Percentiles rank a stretch among this genome's conserved stretches.
Evolutionary conservation across 2,888 invertebrate species (phyloP).

Genomic region (Cataglyphis albicans): DNA sequence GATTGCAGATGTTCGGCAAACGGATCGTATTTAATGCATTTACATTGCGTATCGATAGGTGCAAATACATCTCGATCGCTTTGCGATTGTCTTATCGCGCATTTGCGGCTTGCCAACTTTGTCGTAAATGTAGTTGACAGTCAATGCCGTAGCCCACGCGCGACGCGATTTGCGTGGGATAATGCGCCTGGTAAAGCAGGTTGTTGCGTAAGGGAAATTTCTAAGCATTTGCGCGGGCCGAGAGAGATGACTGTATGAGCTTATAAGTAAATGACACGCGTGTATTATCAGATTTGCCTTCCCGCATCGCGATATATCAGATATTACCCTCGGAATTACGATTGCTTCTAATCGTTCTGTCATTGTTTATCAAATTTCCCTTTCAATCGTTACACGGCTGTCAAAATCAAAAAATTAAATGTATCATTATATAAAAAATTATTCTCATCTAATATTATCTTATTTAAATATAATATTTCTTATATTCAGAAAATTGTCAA

Average conservation of each 20-base stretch:
- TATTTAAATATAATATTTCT: background rate
- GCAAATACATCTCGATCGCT: constrained; percentile 6
- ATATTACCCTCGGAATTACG: background rate
- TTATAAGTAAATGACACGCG: constrained; percentile 57
- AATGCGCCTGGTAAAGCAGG: constrained; percentile 75
- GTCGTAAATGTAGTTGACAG: constrained; percentile 72
- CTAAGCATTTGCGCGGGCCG: constrained; percentile 63
- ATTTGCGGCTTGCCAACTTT: constrained; percentile 61
- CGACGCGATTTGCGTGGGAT: constrained; percentile 75
- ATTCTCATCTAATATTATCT: background rate
- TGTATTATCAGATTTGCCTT: constrained; percentile 41
- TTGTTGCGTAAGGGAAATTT: constrained; percentile 76
- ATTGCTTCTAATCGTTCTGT: background rate
- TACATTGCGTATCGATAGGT: constrained; percentile 18
- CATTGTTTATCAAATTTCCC: background rate
- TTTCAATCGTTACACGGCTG: background rate
- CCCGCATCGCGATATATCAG: background rate
- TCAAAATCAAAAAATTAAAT: background rate
- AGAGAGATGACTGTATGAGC: background rate
- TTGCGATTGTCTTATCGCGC: constrained; percentile 56
- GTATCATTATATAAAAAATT: background rate
- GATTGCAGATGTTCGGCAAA: constrained; percentile 29
- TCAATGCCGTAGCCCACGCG: constrained; percentile 76
- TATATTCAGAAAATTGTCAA: background rate
- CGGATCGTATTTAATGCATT: background rate